Percentiles rank a stretch among this genome's conserved stretches.
Conservation (phyloP, 2,888 invertebrate species). For the Cheilosia soror region DNA sequence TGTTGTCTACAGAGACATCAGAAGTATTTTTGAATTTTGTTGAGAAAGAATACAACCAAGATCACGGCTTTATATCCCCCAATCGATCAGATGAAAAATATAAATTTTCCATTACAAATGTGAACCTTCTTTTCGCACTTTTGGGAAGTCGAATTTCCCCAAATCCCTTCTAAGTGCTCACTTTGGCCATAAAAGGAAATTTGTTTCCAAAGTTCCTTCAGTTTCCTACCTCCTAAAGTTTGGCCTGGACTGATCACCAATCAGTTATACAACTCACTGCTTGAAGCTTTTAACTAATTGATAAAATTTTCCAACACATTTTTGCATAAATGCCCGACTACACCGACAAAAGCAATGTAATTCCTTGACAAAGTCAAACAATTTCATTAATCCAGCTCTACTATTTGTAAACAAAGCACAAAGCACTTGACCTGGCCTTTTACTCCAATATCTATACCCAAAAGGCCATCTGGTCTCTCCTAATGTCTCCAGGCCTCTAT, state of each 20-base stretch:
- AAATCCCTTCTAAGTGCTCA: too few relatives aligned
- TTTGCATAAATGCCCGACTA: conserved; percentile 3
- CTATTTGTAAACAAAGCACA: conserved; percentile 46
- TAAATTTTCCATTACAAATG: too few relatives aligned
- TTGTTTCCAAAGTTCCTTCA: too few relatives aligned
- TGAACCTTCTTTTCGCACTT: too few relatives aligned
- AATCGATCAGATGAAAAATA: too few relatives aligned
- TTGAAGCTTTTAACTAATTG: conserved; percentile 20
- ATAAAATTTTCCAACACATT: conserved; percentile 19
- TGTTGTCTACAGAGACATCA: too few relatives aligned
- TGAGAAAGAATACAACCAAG: too few relatives aligned
- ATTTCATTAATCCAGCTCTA: conserved; percentile 34
- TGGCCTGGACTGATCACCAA: background rate
- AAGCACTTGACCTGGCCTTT: conserved; percentile 10
- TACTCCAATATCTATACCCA: conserved; percentile 8
- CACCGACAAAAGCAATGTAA: conserved; percentile 9
- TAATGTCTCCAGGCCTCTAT: conserved; percentile 34
- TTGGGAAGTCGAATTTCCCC: too few relatives aligned
- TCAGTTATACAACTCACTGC: background rate
- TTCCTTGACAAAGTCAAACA: conserved; percentile 32
- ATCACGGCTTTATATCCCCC: too few relatives aligned
- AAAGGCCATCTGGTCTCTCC: conserved; percentile 18
- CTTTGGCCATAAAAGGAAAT: too few relatives aligned
- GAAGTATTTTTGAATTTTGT: too few relatives aligned
- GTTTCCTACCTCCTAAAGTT: too few relatives aligned